Evolutionary conservation across 2,888 invertebrate species (phyloP).

Genomic region (Drosophila subquinaria): DNA sequence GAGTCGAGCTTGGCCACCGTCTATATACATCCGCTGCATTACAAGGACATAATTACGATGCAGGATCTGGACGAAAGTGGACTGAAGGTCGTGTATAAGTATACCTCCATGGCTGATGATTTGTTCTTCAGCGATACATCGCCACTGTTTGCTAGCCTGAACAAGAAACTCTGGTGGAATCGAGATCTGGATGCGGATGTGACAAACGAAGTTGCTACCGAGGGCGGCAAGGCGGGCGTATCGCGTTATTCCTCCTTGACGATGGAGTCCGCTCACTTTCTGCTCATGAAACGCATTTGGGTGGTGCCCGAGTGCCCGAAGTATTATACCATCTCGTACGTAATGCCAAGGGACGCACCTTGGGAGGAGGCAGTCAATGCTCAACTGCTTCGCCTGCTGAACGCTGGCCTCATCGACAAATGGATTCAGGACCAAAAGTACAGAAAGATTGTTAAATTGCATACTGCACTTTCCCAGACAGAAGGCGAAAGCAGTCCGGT

Average conservation of each 20-base stretch:
- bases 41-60: slow-evolving; percentile 84
- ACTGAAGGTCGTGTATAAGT: slow-evolving; percentile 84
- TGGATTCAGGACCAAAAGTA: slow-evolving; percentile 83
- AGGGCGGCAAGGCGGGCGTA: slow-evolving; percentile 80
- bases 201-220: slow-evolving; percentile 68
- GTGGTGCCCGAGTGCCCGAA: slow-evolving; percentile 85
- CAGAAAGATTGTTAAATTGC: slow-evolving; percentile 59
- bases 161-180: slow-evolving; percentile 75
- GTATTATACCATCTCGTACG: slow-evolving; percentile 84
- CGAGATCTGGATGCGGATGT: slow-evolving; percentile 76
- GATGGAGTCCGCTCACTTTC: slow-evolving; percentile 77
- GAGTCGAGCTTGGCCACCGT: slow-evolving; percentile 86
- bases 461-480: slow-evolving; percentile 13
- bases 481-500: slow-evolving; percentile 46
- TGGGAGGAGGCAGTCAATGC: slow-evolving; percentile 82
- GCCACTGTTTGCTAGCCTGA: slow-evolving; percentile 80
- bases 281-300: slow-evolving; percentile 74
- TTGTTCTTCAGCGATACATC: slow-evolving; percentile 84
- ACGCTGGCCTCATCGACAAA: slow-evolving; percentile 83
- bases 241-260: slow-evolving; percentile 79
- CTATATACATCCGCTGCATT: slow-evolving; percentile 85
- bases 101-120: slow-evolving; percentile 84
- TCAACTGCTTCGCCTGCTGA: slow-evolving; percentile 77
- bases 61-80: slow-evolving; percentile 84
- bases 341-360: slow-evolving; percentile 83